phyloP scores from a whole-genome alignment of 64 coral and sea anemone genomes.

The Pachyseris speciosa region DNA sequence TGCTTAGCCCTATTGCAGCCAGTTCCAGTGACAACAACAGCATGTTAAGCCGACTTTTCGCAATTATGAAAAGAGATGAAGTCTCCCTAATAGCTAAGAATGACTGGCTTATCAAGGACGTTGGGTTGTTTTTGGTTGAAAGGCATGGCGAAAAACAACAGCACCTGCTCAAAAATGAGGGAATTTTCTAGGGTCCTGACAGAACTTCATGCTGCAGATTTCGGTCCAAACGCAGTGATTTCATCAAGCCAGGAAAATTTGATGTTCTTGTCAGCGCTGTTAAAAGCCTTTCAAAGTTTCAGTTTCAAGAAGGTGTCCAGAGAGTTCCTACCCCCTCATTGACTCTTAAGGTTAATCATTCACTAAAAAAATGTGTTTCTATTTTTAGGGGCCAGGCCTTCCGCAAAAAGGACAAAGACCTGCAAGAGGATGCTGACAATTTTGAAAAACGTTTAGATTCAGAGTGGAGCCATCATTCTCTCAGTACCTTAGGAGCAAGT shows the following conservation, averaged over 20 bases:
- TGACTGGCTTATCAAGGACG: slow-evolving; percentile 18
- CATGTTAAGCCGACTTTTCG: neutral
- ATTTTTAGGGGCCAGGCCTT: slow-evolving; percentile 46
- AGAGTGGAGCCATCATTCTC: slow-evolving; percentile 61
- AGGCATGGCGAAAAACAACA: slow-evolving; percentile 30
- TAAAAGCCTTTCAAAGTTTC: slow-evolving; percentile 18
- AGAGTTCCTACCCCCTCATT: slow-evolving; percentile 48
- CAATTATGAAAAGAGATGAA: slow-evolving; percentile 54
- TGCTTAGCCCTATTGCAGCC: neutral
- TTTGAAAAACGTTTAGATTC: slow-evolving; percentile 44
- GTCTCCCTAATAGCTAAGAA: neutral
- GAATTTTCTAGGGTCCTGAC: slow-evolving; percentile 3
- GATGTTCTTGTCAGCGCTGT: slow-evolving; percentile 35
- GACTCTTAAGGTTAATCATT: slow-evolving; percentile 41
- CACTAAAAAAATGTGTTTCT: slow-evolving; percentile 44
- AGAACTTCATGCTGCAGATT: neutral
- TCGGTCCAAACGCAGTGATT: neutral
- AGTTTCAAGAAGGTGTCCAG: slow-evolving; percentile 5
- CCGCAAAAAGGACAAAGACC: neutral
- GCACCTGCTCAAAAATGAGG: slow-evolving; percentile 16
- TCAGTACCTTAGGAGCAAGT: neutral
- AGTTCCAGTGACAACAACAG: neutral
- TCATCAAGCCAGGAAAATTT: slow-evolving; percentile 47
- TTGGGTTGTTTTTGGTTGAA: neutral
- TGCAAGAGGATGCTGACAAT: slow-evolving; percentile 45